Evolutionary conservation across 2,888 invertebrate genomes (phyloP).

Genomic region (Spisula subtruncata): DNA sequence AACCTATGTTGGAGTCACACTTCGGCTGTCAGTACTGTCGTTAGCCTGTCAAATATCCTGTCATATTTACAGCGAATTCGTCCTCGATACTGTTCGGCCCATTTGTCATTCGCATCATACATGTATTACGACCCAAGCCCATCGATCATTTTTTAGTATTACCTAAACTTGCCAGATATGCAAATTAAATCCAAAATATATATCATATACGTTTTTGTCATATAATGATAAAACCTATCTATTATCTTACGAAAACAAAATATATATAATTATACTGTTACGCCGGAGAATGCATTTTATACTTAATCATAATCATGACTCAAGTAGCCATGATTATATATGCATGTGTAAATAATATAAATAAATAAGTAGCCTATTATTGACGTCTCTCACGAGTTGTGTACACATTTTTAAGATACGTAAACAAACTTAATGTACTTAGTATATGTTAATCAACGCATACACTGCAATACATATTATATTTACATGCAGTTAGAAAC

Average conservation of each 20-base stretch:
- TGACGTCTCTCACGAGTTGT: no score
- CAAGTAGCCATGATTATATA: no score
- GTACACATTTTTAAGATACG: no score
- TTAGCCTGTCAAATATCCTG: neutral
- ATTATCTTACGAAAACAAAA: neutral
- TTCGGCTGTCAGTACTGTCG: neutral
- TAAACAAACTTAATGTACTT: no score
- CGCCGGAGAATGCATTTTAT: no score
- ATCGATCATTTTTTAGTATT: neutral
- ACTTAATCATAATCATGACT: no score
- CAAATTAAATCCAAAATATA: neutral
- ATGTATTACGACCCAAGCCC: neutral
- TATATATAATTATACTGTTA: neutral
- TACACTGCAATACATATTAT: no score
- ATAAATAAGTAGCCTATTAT: no score
- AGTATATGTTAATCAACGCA: no score
- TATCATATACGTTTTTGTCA: neutral
- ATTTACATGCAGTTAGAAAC: no score
- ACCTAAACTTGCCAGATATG: neutral
- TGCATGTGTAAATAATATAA: no score
- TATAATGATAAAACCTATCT: neutral
- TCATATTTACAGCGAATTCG: neutral
- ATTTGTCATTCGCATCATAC: conserved; percentile 1
- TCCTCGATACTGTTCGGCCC: neutral
- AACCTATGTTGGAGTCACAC: conserved; percentile 8